Evolutionary conservation across 2,797 vertebrate genomes (phyloP).

Genomic region (Falco naumanni): DNA sequence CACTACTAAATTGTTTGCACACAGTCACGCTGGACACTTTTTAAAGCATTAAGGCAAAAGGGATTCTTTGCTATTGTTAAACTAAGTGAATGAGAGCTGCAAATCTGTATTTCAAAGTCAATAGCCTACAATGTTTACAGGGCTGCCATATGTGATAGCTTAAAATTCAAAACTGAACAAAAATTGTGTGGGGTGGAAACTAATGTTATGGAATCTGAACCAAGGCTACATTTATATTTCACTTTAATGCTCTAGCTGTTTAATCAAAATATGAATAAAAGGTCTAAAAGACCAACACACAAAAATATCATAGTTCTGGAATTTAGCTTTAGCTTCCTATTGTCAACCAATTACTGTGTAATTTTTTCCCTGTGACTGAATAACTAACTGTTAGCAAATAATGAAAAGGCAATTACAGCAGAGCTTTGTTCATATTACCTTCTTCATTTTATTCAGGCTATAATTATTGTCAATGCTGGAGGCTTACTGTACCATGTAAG

Average conservation of each 20-base stretch:
- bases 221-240: constrained; percentile 93
- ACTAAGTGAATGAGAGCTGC: constrained; percentile 41
- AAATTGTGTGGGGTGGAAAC: constrained; percentile 87
- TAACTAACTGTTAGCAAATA: constrained; percentile 99
- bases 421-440: constrained; percentile 98
- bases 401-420: constrained; percentile 99
- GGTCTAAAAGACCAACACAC: constrained; percentile 82
- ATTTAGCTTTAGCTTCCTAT: constrained; percentile 93
- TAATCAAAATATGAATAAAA: constrained; percentile 91
- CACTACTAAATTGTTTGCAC: neutral
- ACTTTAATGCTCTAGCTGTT: constrained; percentile 98
- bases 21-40: neutral
- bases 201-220: constrained; percentile 91
- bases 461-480: constrained; percentile 99
- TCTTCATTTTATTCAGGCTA: constrained; percentile 95
- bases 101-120: constrained; percentile 72
- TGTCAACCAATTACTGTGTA: constrained; percentile 99
- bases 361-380: constrained; percentile 98
- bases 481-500: constrained; percentile 98
- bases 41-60: constrained; percentile 45
- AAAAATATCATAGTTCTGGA: constrained; percentile 92
- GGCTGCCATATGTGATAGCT: constrained; percentile 51
- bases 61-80: constrained; percentile 33
- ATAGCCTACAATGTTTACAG: constrained; percentile 56
- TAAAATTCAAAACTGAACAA: constrained; percentile 61